Conservation (phyloP, 1,140 invertebrate genomes). For the Lanistes nyassanus region DNA sequence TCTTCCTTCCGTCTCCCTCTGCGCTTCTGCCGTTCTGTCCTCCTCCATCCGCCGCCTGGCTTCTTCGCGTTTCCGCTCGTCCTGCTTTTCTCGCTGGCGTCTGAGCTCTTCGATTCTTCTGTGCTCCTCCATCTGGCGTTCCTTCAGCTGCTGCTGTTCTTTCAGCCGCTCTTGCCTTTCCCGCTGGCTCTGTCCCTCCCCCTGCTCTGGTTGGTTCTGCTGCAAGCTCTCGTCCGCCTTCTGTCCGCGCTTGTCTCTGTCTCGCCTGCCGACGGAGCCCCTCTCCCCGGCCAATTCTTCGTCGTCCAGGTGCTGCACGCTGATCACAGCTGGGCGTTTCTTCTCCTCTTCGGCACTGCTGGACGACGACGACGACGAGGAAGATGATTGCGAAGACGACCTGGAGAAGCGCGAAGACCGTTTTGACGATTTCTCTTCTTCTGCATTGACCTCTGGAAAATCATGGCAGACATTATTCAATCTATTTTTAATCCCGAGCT, state of each 20-base stretch:
- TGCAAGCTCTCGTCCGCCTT: neutral
- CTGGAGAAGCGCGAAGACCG: neutral
- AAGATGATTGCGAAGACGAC: neutral
- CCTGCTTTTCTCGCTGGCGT: conserved; percentile 17
- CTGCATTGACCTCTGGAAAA: conserved; percentile 8
- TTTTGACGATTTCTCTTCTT: neutral
- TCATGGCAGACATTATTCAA: too few species aligned
- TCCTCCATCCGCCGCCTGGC: conserved; percentile 9
- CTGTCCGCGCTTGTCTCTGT: neutral
- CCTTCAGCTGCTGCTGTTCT: neutral
- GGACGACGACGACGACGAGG: neutral
- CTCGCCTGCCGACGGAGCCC: neutral
- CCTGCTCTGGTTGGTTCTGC: too few species aligned
- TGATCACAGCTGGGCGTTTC: neutral
- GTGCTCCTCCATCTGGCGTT: neutral
- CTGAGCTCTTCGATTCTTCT: conserved; percentile 3
- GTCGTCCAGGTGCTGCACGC: conserved; percentile 1
- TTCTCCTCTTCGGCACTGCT: neutral
- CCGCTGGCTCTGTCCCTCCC: too few species aligned
- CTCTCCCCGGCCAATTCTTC: neutral
- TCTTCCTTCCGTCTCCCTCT: conserved; percentile 28
- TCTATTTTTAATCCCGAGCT: too few species aligned
- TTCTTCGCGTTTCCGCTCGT: conserved; percentile 19
- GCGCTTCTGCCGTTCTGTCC: neutral
- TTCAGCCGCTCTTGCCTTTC: conserved; percentile 4